A percentile compares a stretch with the other conserved stretches of the same genome.
Evolutionary conservation across 2,888 invertebrate genomes (phyloP).

Genomic region (Caenorhabditis sulstoni): DNA sequence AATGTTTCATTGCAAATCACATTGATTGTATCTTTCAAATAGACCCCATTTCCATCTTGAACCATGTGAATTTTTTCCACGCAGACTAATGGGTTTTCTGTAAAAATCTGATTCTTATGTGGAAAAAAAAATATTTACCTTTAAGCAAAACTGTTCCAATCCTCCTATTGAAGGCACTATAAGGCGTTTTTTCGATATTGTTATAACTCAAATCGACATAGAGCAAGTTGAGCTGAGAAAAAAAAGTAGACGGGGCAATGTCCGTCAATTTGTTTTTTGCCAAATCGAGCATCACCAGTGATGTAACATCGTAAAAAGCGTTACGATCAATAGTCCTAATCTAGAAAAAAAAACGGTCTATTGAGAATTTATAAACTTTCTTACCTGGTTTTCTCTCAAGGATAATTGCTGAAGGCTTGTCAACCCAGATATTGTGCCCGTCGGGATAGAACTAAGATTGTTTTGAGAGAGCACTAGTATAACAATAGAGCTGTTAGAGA

Average conservation of each 20-base stretch:
- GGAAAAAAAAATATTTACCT: constrained; percentile 64
- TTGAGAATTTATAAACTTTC: constrained; percentile 36
- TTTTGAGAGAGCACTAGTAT: constrained; percentile 77
- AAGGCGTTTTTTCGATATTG: constrained; percentile 76
- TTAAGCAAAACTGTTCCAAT: constrained; percentile 80
- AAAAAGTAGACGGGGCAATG: constrained; percentile 77
- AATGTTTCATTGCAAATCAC: constrained; percentile 70
- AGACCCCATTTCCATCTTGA: constrained; percentile 79
- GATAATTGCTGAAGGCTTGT: constrained; percentile 78
- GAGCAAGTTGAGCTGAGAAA: constrained; percentile 79
- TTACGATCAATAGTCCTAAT: constrained; percentile 77
- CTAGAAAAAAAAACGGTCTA: too few relatives aligned
- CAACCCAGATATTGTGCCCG: constrained; percentile 73
- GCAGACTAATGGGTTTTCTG: constrained; percentile 81
- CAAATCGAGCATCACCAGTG: constrained; percentile 79
- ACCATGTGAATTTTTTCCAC: constrained; percentile 80
- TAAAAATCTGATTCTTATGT: constrained; percentile 15
- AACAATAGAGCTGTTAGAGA: constrained; percentile 77
- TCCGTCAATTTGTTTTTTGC: constrained; percentile 75
- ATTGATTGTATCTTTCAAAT: constrained; percentile 73
- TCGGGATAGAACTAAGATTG: constrained; percentile 67
- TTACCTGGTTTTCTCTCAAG: constrained; percentile 78
- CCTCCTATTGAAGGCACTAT: constrained; percentile 79
- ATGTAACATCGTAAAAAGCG: constrained; percentile 79
- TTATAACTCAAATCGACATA: constrained; percentile 79